Conservation (phyloP, 2,888 invertebrate species). For the Cephus spinipes region DNA sequence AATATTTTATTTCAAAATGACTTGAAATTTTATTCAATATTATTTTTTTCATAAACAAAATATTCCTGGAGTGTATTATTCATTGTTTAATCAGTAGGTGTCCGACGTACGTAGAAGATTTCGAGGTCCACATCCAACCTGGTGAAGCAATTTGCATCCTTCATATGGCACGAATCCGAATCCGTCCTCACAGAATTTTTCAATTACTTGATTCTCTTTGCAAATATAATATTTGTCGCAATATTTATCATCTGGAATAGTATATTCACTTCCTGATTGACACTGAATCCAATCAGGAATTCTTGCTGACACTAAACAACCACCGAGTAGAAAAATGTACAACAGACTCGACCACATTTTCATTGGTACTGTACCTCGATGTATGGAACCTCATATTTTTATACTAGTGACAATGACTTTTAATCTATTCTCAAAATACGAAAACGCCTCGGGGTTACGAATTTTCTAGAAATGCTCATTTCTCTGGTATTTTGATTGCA, state of each 20-base stretch:
- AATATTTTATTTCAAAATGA: not conserved
- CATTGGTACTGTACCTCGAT: not conserved
- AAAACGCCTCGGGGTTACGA: not conserved
- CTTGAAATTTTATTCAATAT: not conserved
- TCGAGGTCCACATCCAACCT: constrained; percentile 37
- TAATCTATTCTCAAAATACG: not conserved
- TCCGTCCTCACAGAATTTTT: constrained; percentile 43
- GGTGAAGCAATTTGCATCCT: constrained; percentile 39
- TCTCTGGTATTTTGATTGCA: not conserved
- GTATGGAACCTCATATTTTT: not conserved
- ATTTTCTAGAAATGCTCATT: not conserved
- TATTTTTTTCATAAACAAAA: not conserved
- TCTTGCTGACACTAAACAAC: not conserved
- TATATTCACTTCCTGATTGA: constrained; percentile 30
- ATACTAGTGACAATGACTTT: not conserved
- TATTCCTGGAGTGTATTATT: not conserved
- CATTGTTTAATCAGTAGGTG: constrained; percentile 25
- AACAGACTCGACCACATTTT: not conserved
- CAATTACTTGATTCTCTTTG: constrained; percentile 30
- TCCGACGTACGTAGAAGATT: constrained; percentile 38
- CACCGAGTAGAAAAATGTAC: not conserved
- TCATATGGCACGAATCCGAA: constrained; percentile 35
- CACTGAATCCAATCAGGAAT: constrained; percentile 2
- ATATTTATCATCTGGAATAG: constrained; percentile 33
- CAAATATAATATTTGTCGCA: constrained; percentile 44